phyloP scores from a whole-genome alignment of 1,140 invertebrate species.

The Elymnias hypermnestra region DNA sequence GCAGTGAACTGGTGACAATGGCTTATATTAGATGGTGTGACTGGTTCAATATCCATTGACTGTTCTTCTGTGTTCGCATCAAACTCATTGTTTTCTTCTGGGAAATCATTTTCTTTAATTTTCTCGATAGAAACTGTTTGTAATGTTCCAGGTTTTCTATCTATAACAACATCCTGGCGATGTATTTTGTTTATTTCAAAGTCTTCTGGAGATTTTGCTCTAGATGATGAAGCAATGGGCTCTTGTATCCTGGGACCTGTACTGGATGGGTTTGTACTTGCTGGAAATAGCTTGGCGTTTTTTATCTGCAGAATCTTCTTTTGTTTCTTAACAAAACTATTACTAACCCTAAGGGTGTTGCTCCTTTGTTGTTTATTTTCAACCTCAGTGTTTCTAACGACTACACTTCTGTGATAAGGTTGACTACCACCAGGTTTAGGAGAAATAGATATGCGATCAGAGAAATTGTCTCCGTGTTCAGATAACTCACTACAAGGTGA shows the following conservation, averaged over 20 bases:
- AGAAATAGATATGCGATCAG: slow-evolving; percentile 39
- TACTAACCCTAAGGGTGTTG: slow-evolving; percentile 56
- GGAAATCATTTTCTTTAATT: slow-evolving; percentile 50
- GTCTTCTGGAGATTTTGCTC: slow-evolving; percentile 38
- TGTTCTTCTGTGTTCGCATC: slow-evolving; percentile 63
- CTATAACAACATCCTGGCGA: slow-evolving; percentile 31
- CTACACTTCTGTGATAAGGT: slow-evolving; percentile 14
- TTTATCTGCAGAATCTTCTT: slow-evolving; percentile 70
- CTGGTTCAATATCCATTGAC: slow-evolving; percentile 62
- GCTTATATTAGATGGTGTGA: slow-evolving; percentile 35
- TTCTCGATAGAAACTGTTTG: slow-evolving; percentile 71
- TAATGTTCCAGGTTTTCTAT: slow-evolving; percentile 35
- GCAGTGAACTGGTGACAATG: slow-evolving; percentile 27
- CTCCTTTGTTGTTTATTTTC: slow-evolving; percentile 36
- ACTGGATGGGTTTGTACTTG: slow-evolving; percentile 17
- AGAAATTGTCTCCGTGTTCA: slow-evolving; percentile 57
- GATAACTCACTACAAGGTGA: slow-evolving; percentile 72
- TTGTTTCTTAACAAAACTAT: slow-evolving; percentile 66
- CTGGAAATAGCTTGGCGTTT: slow-evolving; percentile 42
- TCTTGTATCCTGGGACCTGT: slow-evolving; percentile 29
- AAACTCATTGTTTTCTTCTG: slow-evolving; percentile 41
- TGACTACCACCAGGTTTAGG: slow-evolving; percentile 34
- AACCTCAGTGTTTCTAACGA: slow-evolving; percentile 20
- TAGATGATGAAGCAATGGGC: slow-evolving; percentile 42
- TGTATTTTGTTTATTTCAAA: slow-evolving; percentile 51